Percentiles rank a stretch among this genome's conserved stretches.
These are phyloP conservation scores for Columba guinea DNA, from an alignment of 2,797 vertebrate genomes.

Conservation along the genomic window DNA sequence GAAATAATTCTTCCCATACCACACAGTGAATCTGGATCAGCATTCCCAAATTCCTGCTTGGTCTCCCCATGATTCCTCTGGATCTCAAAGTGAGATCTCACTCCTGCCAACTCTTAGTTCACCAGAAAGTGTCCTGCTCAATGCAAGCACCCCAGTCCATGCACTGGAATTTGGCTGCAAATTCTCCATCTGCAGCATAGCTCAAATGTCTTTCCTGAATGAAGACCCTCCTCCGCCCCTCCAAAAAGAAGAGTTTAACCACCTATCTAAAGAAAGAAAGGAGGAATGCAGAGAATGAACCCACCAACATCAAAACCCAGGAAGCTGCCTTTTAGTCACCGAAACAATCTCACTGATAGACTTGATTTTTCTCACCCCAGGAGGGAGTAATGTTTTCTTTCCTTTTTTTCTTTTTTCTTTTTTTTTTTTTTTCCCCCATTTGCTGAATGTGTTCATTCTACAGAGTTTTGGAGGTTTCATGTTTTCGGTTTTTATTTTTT, in stretches of 20 bases:
- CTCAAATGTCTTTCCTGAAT: neutral
- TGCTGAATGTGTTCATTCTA: constrained; percentile 64
- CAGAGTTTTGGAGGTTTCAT: accelerated
- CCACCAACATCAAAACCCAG: constrained; percentile 50
- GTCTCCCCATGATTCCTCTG: neutral
- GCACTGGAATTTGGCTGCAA: neutral
- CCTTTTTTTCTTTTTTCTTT: neutral
- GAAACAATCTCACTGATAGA: constrained; percentile 43
- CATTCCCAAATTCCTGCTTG: neutral
- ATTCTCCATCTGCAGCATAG: neutral
- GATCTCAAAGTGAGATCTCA: neutral
- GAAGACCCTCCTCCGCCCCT: neutral
- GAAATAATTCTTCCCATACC: neutral
- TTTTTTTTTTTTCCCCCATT: neutral
- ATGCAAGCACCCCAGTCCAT: neutral
- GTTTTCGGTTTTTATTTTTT: neutral
- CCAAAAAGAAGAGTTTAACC: neutral
- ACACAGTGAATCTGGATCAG: neutral
- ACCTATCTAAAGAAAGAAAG: neutral
- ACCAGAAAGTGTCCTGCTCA: neutral
- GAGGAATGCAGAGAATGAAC: constrained; percentile 38
- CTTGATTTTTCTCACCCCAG: constrained; percentile 69
- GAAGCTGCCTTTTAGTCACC: constrained; percentile 65
- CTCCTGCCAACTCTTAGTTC: neutral
- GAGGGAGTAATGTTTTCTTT: constrained; percentile 41